A percentile compares a stretch with the other conserved stretches of the same genome.
These are phyloP conservation scores for Troilus luridus DNA, from an alignment of 2,888 invertebrate species.

Conservation along the genomic window DNA sequence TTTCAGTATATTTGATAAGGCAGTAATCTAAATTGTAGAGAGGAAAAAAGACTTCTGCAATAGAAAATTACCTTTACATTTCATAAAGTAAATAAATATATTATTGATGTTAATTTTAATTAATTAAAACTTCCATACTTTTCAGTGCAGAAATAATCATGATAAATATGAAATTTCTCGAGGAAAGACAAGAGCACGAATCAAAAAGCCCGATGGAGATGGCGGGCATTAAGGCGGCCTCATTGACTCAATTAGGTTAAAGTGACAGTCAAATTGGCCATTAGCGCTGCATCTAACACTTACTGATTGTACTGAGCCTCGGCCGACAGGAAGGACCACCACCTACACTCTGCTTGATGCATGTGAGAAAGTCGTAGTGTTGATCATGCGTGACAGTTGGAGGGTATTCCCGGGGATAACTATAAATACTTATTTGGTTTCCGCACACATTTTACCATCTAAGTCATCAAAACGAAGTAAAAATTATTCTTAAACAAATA, in stretches of 20 bases:
- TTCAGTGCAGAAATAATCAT: too few relatives aligned
- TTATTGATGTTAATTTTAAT: too few relatives aligned
- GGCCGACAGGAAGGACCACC: background rate
- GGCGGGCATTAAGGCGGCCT: background rate
- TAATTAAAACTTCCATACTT: too few relatives aligned
- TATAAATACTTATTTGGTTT: too few relatives aligned
- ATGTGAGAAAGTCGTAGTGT: background rate
- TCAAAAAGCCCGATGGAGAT: background rate
- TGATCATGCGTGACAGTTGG: background rate
- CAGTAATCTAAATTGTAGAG: too few relatives aligned
- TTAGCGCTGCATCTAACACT: background rate
- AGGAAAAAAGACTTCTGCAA: too few relatives aligned
- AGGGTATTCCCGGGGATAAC: background rate
- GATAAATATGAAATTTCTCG: background rate
- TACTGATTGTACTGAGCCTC: background rate
- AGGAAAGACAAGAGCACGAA: background rate
- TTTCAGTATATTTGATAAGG: too few relatives aligned
- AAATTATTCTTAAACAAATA: too few relatives aligned
- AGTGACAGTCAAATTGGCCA: background rate
- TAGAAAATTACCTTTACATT: too few relatives aligned
- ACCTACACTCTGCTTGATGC: background rate
- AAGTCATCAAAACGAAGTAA: too few relatives aligned
- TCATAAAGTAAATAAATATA: too few relatives aligned
- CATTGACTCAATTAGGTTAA: background rate
- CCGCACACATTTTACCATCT: too few relatives aligned